A percentile compares a stretch with the other conserved stretches of the same genome.
These are phyloP conservation scores for Nymphicus hollandicus DNA, from an alignment of 2,113 vertebrate species.

Conservation along the genomic window DNA sequence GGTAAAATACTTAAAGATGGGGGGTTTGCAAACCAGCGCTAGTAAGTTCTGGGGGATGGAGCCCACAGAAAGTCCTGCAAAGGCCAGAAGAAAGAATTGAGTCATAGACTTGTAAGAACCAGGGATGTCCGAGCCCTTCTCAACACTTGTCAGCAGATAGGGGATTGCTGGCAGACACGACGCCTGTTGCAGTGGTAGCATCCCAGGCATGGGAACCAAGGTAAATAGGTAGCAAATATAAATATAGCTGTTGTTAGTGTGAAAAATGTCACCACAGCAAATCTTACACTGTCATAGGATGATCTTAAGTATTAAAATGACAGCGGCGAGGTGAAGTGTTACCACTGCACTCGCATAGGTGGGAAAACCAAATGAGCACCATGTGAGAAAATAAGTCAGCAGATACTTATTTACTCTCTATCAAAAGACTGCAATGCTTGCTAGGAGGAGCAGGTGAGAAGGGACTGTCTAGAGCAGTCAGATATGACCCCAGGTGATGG, in stretches of 20 bases:
- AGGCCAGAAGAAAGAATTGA: background rate
- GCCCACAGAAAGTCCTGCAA: background rate
- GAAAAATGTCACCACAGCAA: background rate
- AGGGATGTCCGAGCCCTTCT: background rate
- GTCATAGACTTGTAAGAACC: background rate
- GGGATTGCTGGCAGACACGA: accelerated
- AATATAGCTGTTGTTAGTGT: background rate
- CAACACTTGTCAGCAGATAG: accelerated
- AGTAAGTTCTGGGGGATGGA: background rate
- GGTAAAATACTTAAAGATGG: background rate
- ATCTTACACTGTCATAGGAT: background rate
- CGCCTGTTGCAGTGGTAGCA: accelerated
- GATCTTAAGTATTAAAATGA: background rate
- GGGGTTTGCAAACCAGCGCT: background rate
- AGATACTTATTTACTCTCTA: background rate
- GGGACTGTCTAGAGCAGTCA: background rate
- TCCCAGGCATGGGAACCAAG: accelerated
- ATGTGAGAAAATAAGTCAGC: background rate
- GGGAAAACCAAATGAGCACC: background rate
- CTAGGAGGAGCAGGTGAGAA: background rate
- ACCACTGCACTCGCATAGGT: background rate
- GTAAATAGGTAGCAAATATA: background rate
- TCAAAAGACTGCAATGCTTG: background rate
- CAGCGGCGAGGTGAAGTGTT: background rate
- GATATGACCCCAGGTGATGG: background rate